These are phyloP conservation scores for Empidonax traillii DNA, from an alignment of 2,113 vertebrate species.

Conservation along the genomic window DNA sequence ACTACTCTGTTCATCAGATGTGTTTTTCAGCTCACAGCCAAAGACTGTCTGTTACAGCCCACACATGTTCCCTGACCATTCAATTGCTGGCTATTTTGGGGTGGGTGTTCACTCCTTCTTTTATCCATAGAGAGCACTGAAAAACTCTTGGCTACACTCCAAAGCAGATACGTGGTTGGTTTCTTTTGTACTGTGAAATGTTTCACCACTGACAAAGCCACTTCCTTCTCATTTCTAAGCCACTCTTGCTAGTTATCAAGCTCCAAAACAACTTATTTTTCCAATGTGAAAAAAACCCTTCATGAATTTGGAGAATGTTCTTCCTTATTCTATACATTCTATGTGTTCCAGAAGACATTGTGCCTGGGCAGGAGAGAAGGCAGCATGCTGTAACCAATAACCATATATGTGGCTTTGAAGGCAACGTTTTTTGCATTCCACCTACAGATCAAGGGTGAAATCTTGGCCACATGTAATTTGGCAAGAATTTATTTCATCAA, in stretches of 20 bases:
- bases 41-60: not conserved
- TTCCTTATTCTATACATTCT: not conserved
- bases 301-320: not conserved
- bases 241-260: not conserved
- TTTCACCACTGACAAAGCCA: not conserved
- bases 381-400: not conserved
- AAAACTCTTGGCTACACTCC: not conserved
- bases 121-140: not conserved
- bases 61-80: not conserved
- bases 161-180: not conserved
- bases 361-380: not conserved
- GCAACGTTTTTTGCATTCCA: not conserved
- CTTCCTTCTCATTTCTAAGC: slow-evolving; percentile 3
- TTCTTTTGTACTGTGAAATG: not conserved
- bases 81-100: not conserved
- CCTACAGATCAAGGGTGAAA: slow-evolving; percentile 19
- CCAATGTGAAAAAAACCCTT: not conserved
- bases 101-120: not conserved
- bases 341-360: rapidly evolving
- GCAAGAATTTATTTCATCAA: not conserved
- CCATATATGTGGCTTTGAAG: not conserved
- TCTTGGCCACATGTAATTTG: not conserved
- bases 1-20: not conserved
- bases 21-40: not conserved
- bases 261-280: not conserved